Evolutionary conservation across 2,113 vertebrate genomes (phyloP).

Genomic region (Gallinago media): DNA sequence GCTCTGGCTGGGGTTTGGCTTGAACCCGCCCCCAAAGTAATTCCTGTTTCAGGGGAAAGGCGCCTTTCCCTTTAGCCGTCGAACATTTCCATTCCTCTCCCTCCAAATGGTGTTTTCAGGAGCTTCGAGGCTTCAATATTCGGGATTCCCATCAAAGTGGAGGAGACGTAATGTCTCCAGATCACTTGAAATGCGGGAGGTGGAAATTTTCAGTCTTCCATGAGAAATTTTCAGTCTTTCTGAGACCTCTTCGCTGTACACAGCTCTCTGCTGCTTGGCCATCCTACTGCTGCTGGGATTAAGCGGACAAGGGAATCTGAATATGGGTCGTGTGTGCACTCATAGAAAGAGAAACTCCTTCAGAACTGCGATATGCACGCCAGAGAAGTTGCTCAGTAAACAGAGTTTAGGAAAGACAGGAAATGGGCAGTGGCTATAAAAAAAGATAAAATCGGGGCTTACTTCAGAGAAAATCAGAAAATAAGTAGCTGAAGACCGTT

Average conservation of each 20-base stretch:
- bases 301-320: fast-evolving
- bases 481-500: background rate
- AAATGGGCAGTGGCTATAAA: background rate
- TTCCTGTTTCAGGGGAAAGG: background rate
- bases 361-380: fast-evolving
- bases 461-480: background rate
- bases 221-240: background rate
- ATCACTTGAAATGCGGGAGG: fast-evolving
- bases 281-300: background rate
- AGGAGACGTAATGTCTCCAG: background rate
- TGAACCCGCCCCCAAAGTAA: fast-evolving
- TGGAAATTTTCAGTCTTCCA: background rate
- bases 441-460: background rate
- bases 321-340: background rate
- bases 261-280: fast-evolving
- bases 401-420: background rate
- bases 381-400: background rate
- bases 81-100: fast-evolving
- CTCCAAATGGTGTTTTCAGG: background rate
- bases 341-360: background rate
- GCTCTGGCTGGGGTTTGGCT: background rate
- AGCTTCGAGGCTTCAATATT: background rate
- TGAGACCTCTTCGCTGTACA: background rate
- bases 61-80: fast-evolving
- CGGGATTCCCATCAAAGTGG: background rate